Evolutionary conservation across 2,888 invertebrate species (phyloP), one percentile per base, ranked within the genome.

Genomic region (Thera obeliscata): DNA sequence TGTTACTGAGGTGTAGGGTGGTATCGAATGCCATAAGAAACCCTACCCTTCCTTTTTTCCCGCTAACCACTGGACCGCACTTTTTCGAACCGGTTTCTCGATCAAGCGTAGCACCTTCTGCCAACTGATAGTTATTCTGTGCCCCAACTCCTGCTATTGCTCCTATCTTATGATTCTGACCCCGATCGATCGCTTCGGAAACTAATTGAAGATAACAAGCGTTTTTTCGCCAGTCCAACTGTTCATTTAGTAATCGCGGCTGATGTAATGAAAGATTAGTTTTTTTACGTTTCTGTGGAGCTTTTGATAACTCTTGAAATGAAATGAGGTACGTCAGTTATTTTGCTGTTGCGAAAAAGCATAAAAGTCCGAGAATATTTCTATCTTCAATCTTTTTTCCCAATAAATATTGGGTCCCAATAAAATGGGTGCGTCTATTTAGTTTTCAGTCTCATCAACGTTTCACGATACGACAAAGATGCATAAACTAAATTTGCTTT

Each of bases 161-260:
- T 81, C 77, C 80, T 80, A 83, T 84, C 86, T 88, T 89, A 90
- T 85, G 86, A 86, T 83, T 86, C 87, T 77, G 80, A 80, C 69
- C 81, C 76, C 85, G 82, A 81, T 83, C 84, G 79, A 82, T 81
- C 83, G 84, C 84, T 86, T 87, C 82, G 83, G 79, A 87, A 89
- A 89, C 84, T 88, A 90, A 91, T 91, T 88, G 88, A 88, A 89
- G 86, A 88, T 89, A 90, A 88, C 87, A 87, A 88, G 83, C 82
- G 87, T 87, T 91, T 90, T 90, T 89, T 86, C 83, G 82, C 77
- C 76, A 81, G 80, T 81, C 78, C 72, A 76, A 75, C 84, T 83
- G 78, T 83, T 85, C 82, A 81, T 86, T 89, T 88, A 86, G 77
- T 76, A 84, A 83, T 82, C 78, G 78, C 75, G 76, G 78, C 74